Conservation (phyloP, 2,888 invertebrate genomes). For the Cosmopolites sordidus region DNA sequence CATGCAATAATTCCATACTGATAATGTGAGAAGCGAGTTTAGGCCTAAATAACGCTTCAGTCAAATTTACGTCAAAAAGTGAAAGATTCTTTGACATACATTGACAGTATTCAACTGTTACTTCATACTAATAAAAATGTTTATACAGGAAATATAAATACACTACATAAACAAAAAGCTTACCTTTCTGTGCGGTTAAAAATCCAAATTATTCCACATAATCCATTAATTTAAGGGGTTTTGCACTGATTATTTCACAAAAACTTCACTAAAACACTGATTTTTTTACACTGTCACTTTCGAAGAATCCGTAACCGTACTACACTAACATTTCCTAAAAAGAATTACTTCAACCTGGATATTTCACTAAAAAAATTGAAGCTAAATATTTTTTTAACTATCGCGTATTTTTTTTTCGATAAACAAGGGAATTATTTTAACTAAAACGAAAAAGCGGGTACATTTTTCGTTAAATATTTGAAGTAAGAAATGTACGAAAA, state of each 20-base stretch:
- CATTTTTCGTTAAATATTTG: conserved; percentile 8
- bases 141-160: too few relatives aligned
- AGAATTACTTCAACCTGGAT: conserved; percentile 8
- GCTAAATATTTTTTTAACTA: conserved; percentile 9
- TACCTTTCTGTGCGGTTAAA: conserved; percentile 14
- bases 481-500: conserved; percentile 28
- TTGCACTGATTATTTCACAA: conserved; percentile 14
- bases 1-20: too few relatives aligned
- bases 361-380: conserved; percentile 16
- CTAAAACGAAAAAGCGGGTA: background rate
- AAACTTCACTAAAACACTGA: conserved; percentile 19
- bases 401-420: background rate
- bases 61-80: too few relatives aligned
- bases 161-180: conserved; percentile 3
- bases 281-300: conserved; percentile 33
- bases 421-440: background rate
- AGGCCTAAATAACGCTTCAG: too few relatives aligned
- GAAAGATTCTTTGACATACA: too few relatives aligned
- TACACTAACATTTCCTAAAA: conserved; percentile 25
- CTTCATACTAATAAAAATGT: background rate
- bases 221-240: conserved; percentile 10
- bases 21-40: too few relatives aligned
- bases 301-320: conserved; percentile 26
- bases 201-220: conserved; percentile 15
- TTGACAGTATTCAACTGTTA: conserved; percentile 12